Conservation (phyloP, 2,113 vertebrate genomes). For the Puffinus mauretanicus region DNA sequence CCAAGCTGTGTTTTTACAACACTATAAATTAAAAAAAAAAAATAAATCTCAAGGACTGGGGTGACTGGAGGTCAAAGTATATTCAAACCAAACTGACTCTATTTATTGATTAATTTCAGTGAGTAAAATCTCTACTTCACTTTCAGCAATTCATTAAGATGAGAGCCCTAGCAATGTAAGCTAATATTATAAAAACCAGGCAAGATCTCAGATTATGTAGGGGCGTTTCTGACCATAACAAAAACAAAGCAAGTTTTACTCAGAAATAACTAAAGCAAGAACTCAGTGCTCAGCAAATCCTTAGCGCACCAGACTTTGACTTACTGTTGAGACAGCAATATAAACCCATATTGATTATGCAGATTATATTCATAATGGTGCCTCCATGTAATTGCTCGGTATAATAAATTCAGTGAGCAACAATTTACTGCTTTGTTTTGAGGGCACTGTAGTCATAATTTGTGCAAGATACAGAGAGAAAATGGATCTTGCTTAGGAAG, state of each 20-base stretch:
- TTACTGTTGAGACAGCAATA: not conserved
- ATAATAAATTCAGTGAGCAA: not conserved
- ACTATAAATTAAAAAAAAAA: not conserved
- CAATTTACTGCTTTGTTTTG: constrained; percentile 15
- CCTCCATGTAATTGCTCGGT: not conserved
- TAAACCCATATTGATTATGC: constrained; percentile 5
- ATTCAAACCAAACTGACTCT: not conserved
- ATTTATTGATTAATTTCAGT: not conserved
- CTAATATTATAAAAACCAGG: not conserved
- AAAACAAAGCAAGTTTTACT: not conserved
- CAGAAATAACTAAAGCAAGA: not conserved
- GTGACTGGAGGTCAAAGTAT: not conserved
- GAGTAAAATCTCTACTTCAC: not conserved
- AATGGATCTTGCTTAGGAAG: not conserved
- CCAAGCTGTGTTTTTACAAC: not conserved
- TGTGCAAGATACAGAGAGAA: not conserved
- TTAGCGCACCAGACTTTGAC: not conserved
- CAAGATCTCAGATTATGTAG: not conserved
- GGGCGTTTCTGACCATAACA: not conserved
- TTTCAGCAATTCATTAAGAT: not conserved
- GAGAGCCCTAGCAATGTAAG: not conserved
- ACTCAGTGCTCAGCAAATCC: not conserved
- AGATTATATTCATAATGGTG: constrained; percentile 14
- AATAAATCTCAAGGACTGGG: not conserved
- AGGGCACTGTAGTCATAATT: not conserved